Percentiles rank a stretch among this genome's conserved stretches.
These are phyloP conservation scores for Platycercus adscitus DNA, from an alignment of 2,113 vertebrate genomes.

Conservation along the genomic window DNA sequence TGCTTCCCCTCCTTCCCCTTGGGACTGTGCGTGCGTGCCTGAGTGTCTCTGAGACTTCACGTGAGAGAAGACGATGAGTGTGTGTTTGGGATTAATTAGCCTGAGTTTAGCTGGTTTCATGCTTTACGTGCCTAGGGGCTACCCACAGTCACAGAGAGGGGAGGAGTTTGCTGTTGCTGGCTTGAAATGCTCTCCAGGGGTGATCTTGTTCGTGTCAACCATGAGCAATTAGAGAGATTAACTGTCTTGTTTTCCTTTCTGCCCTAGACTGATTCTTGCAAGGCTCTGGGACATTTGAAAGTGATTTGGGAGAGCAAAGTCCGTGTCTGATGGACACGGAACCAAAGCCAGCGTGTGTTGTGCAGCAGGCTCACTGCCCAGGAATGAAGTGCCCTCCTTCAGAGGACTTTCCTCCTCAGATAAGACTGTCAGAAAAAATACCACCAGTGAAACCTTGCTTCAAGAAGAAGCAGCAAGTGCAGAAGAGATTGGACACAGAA, in stretches of 20 bases:
- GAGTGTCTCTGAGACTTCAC: conserved; percentile 6
- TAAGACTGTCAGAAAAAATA: conserved; percentile 88
- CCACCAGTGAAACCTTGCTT: conserved; percentile 93
- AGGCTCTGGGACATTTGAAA: conserved; percentile 48
- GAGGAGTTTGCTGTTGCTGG: conserved; percentile 47
- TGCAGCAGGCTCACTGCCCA: conserved; percentile 75
- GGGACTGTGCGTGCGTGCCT: conserved; percentile 43
- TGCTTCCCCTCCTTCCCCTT: neutral
- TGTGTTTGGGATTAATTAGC: conserved; percentile 58
- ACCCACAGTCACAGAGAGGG: conserved; percentile 42
- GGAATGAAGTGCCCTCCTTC: conserved; percentile 62
- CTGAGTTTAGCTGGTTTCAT: conserved; percentile 31
- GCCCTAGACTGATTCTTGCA: conserved; percentile 63
- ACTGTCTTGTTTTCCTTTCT: conserved; percentile 61
- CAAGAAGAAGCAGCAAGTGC: conserved; percentile 92
- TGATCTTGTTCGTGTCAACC: conserved; percentile 55
- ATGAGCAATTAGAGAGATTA: conserved; percentile 61
- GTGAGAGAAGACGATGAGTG: conserved; percentile 6
- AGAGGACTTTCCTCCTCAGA: conserved; percentile 80
- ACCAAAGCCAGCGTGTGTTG: conserved; percentile 63
- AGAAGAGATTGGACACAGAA: conserved; percentile 87
- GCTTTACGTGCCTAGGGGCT: conserved; percentile 59
- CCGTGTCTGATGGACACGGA: conserved; percentile 81
- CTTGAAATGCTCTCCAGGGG: conserved; percentile 49
- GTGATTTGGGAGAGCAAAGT: conserved; percentile 72